phyloP scores from a whole-genome alignment of 2,888 invertebrate genomes.

The Agrilus biguttatus region DNA sequence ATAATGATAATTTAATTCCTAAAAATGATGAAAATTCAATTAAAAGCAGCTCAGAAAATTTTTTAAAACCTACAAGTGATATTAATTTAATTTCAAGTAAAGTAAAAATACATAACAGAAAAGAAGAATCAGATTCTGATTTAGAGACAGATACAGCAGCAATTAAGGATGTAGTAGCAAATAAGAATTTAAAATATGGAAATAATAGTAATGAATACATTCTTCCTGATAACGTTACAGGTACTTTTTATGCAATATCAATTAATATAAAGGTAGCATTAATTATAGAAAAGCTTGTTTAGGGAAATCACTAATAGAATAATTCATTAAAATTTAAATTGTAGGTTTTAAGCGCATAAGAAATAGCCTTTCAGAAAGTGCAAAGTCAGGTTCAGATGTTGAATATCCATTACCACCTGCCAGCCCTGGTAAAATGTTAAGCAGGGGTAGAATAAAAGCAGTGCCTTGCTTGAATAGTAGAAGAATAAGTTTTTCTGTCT shows the following conservation, averaged over 20 bases:
- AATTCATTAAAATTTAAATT: too few species aligned
- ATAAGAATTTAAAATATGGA: background rate
- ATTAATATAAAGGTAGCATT: too few species aligned
- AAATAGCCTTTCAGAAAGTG: background rate
- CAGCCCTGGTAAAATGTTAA: conserved; percentile 39
- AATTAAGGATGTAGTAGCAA: background rate
- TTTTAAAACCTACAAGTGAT: conserved; percentile 17
- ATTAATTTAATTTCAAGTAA: conserved; percentile 13
- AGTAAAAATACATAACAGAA: conserved; percentile 1
- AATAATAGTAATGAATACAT: background rate
- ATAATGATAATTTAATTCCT: background rate
- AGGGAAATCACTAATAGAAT: too few species aligned
- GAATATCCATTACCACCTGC: conserved; percentile 33
- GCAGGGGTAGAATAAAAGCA: conserved; percentile 51
- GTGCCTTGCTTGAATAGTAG: conserved; percentile 53
- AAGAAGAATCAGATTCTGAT: background rate
- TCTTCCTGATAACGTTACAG: background rate
- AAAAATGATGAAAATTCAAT: conserved; percentile 15
- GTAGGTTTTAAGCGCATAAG: too few species aligned
- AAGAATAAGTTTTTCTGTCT: conserved; percentile 41
- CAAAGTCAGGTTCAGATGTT: conserved; percentile 12
- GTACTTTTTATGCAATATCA: background rate
- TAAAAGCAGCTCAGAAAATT: conserved; percentile 11
- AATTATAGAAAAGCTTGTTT: too few species aligned
- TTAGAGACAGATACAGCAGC: background rate